Evolutionary conservation across 92 coral and sea anemone genomes (phyloP), one percentile per base, ranked within the genome.

Genomic region (Zoanthus sansibaricus): DNA sequence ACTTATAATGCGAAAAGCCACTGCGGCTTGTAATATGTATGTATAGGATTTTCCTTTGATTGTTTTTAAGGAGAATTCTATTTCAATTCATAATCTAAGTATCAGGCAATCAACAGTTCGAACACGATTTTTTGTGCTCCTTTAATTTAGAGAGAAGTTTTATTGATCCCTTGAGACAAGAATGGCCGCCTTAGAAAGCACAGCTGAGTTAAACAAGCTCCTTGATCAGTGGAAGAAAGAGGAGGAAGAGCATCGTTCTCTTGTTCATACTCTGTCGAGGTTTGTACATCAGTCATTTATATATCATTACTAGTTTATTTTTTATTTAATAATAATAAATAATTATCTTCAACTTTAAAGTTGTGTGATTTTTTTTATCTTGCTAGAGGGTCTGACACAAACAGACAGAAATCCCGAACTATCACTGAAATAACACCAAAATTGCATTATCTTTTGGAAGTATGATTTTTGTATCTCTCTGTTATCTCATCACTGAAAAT

Each of bases 181-280:
- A 15, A 96, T 97, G 98, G 94, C 98, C 64, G 98, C 97, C 1
- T 84, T 97, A 46, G 98, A 95, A 48, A 92, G 97, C 25, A 88
- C 95, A 21, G 80, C 86, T 20, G 98, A 89, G 72, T 78, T 97
- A 6, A 90, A 88, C 67, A 56, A 67, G 31, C 91, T 97, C 77
- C 90, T 97, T 30, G 98, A 93, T 44, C 88, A 75, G 76, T 97
- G 98, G 99, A 89, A 92, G 71, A 92, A 88, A 76, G 95, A 92
- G n/a, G 98, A 97, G 52, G 95, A 94, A 72, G 93, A 91, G 25
- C 89, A 87, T 16, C 52, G 76, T 30, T 92, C 98, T 58, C 96
- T 98, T 2, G 94, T 91, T 75, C 87, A 82, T 6, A 87, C 96
- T 0, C 88, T 97, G 31, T 87, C 90, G 68, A 94, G 98, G 99